phyloP scores from a whole-genome alignment of 2,797 vertebrate genomes.

The Sebastolobus alascanus region DNA sequence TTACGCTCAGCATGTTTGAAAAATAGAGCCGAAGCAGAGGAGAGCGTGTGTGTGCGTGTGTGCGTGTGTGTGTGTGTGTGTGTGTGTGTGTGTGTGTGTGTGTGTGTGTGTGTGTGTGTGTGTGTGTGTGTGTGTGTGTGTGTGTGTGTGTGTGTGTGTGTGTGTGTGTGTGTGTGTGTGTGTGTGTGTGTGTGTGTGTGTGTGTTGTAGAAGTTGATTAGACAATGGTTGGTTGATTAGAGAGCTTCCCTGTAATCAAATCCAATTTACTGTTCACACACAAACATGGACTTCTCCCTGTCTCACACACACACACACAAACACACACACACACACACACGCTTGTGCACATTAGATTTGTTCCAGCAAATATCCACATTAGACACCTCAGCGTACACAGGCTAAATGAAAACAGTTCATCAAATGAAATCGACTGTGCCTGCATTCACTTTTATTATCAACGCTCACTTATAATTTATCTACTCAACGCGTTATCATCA shows the following conservation, averaged over 20 bases:
- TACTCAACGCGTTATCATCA: too few species aligned
- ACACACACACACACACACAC: background rate
- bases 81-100: too few species aligned
- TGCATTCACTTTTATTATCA: too few species aligned
- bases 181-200: background rate
- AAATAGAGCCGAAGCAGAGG: background rate
- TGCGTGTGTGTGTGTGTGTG: too few species aligned
- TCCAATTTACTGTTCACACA: constrained; percentile 36
- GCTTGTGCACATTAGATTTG: constrained; percentile 18
- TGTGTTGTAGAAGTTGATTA: constrained; percentile 23
- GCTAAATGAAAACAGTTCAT: background rate
- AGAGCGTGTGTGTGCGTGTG: background rate
- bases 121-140: too few species aligned
- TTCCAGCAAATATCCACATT: constrained; percentile 29
- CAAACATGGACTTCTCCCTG: background rate
- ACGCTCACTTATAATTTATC: too few species aligned
- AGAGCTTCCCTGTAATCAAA: constrained; percentile 30
- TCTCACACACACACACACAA: constrained; percentile 9
- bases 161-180: too few species aligned
- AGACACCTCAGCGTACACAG: background rate
- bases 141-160: too few species aligned
- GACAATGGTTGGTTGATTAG: constrained; percentile 44
- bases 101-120: too few species aligned
- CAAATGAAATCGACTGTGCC: background rate
- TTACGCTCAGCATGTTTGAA: constrained; percentile 3